Percentiles rank a stretch among this genome's conserved stretches.
Evolutionary conservation across 2,113 vertebrate species (phyloP).

Genomic region (Vimba vimba): DNA sequence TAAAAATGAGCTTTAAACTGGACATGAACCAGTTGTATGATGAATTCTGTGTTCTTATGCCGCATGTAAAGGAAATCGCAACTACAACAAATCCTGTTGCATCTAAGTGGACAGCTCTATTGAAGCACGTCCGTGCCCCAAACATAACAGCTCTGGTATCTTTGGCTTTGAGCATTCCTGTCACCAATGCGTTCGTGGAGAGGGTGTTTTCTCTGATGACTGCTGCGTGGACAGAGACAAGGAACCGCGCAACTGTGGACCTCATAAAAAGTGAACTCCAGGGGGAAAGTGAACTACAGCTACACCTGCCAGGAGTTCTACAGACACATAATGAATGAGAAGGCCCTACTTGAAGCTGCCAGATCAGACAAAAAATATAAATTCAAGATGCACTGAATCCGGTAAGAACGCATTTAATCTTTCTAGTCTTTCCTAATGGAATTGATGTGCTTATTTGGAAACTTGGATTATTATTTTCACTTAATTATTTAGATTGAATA

Average conservation of each 20-base stretch:
- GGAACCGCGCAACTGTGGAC: not conserved
- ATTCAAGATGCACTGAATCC: not conserved
- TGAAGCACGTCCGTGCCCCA: not conserved
- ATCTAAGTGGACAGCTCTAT: not conserved
- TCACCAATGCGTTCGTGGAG: not conserved
- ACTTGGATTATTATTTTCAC: not conserved
- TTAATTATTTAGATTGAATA: not conserved
- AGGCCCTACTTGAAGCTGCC: not conserved
- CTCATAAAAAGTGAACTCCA: not conserved
- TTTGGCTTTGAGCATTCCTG: not conserved
- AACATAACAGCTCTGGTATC: not conserved
- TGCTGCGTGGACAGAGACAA: not conserved
- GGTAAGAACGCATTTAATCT: not conserved
- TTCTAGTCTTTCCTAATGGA: not conserved
- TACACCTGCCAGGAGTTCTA: not conserved
- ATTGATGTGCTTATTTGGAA: not conserved
- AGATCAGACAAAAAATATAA: conserved; percentile 5
- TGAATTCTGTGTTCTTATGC: not conserved
- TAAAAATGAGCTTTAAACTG: not conserved
- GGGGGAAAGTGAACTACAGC: not conserved
- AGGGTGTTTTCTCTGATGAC: no score
- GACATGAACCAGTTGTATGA: not conserved
- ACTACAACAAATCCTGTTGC: no score
- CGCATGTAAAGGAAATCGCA: no score
- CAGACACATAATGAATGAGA: not conserved